Evolutionary conservation across 2,113 vertebrate genomes (phyloP).

Genomic region (Probosciger aterrimus): DNA sequence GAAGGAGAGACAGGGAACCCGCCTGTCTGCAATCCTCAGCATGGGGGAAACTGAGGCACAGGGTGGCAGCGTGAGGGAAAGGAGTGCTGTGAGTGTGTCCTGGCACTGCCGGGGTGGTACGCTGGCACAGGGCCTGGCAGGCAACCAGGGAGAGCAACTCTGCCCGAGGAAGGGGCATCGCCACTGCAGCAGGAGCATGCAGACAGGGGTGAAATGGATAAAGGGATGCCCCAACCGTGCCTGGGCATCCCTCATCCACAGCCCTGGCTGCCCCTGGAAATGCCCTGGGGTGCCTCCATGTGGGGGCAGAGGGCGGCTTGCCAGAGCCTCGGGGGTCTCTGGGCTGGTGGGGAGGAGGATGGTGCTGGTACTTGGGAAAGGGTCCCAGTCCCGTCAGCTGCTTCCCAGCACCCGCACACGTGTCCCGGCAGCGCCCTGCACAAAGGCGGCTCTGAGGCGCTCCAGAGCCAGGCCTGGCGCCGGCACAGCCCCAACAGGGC

Average conservation of each 20-base stretch:
- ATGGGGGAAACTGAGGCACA: neutral
- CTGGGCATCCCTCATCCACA: neutral
- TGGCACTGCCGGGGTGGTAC: accelerated
- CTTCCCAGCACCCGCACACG: neutral
- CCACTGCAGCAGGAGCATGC: accelerated
- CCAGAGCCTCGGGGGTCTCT: neutral
- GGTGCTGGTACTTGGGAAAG: neutral
- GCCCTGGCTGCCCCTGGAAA: neutral
- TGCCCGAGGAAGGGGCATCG: neutral
- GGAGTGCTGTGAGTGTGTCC: neutral
- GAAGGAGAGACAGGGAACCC: neutral
- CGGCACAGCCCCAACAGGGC: neutral
- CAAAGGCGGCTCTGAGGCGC: neutral
- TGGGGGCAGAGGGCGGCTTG: neutral
- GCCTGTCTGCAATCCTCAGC: accelerated
- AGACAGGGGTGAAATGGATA: neutral
- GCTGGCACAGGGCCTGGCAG: neutral
- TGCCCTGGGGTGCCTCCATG: neutral
- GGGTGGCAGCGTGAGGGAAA: neutral
- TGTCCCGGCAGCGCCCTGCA: neutral
- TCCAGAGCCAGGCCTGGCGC: neutral
- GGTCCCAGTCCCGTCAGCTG: neutral
- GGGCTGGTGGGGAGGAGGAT: neutral
- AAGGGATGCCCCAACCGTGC: accelerated
- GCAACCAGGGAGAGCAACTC: neutral